Evolutionary conservation across 2,113 vertebrate genomes (phyloP).

Genomic region (Noturus placidus): DNA sequence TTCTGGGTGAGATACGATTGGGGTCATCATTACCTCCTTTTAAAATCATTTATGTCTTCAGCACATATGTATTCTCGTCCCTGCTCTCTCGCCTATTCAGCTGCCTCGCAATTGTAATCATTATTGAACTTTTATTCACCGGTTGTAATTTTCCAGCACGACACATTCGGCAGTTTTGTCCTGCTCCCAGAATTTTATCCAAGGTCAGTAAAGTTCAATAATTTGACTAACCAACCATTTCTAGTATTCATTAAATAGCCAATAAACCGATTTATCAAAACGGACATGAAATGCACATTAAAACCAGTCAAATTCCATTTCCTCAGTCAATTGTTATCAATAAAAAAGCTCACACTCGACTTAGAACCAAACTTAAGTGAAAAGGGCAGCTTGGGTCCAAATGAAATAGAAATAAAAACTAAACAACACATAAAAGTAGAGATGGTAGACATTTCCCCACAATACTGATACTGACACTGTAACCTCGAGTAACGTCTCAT

Average conservation of each 20-base stretch:
- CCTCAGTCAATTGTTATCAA: constrained; percentile 39
- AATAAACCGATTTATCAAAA: constrained; percentile 93
- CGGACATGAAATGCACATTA: constrained; percentile 74
- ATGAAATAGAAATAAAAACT: not conserved
- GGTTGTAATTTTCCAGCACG: constrained; percentile 79
- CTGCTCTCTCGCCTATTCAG: constrained; percentile 59
- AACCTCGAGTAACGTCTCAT: not conserved
- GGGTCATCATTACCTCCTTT: constrained; percentile 45
- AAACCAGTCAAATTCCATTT: constrained; percentile 67
- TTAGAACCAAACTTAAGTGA: not conserved
- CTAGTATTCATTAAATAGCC: constrained; percentile 84
- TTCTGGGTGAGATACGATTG: constrained; percentile 60
- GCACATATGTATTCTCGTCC: constrained; percentile 65
- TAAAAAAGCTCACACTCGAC: constrained; percentile 25
- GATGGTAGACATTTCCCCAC: not conserved
- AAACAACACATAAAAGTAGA: not conserved
- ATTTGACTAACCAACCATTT: constrained; percentile 90
- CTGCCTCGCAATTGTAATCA: constrained; percentile 80
- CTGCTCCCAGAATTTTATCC: constrained; percentile 80
- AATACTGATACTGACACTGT: not conserved
- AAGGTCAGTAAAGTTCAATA: constrained; percentile 93
- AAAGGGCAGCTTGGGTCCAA: not conserved
- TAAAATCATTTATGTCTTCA: constrained; percentile 61
- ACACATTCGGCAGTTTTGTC: constrained; percentile 81
- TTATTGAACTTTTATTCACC: constrained; percentile 83